phyloP scores from a whole-genome alignment of 2,888 invertebrate genomes.

The Palloptera scutellata region DNA sequence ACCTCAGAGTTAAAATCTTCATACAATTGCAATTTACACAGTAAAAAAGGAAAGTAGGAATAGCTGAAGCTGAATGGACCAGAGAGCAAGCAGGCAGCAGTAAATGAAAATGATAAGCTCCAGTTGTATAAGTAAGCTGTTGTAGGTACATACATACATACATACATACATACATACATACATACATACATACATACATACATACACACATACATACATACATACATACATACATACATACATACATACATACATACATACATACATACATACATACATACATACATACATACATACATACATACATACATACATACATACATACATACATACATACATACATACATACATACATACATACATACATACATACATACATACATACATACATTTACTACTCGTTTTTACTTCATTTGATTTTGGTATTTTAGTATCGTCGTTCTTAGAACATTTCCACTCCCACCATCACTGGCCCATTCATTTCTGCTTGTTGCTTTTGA shows the following conservation, averaged over 20 bases:
- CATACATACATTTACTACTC: no score
- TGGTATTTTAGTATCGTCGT: no score
- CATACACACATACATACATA: background rate
- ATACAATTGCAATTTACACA: conserved; percentile 16
- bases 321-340: background rate
- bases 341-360: background rate
- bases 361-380: background rate
- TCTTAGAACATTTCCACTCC: no score
- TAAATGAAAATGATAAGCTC: conserved; percentile 9
- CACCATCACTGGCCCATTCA: no score
- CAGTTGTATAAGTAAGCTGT: no score
- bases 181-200: background rate
- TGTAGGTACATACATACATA: background rate
- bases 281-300: background rate
- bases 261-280: no score
- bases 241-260: no score
- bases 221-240: background rate
- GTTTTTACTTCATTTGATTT: no score
- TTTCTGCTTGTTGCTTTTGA: no score
- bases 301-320: background rate
- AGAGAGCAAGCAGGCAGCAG: background rate
- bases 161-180: background rate
- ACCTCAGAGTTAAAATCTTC: background rate
- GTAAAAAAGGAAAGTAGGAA: background rate
- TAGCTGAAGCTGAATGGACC: background rate